phyloP scores from a whole-genome alignment of 2,113 vertebrate genomes.

The Lepus europaeus region DNA sequence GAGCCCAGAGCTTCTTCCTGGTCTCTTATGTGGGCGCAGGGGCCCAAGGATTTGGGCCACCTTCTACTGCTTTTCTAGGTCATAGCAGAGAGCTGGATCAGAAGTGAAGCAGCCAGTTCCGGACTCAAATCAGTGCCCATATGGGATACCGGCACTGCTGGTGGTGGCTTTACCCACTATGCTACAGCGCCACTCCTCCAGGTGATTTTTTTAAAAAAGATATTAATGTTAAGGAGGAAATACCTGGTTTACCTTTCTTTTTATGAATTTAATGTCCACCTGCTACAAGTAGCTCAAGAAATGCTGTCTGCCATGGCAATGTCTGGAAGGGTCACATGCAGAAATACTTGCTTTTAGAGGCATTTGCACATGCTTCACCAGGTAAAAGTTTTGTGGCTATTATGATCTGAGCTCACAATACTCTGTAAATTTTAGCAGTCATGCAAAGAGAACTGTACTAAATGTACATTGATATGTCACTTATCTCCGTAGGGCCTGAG shows the following conservation, averaged over 20 bases:
- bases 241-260: not conserved
- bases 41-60: too few relatives aligned
- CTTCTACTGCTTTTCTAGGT: too few relatives aligned
- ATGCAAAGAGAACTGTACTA: conserved; percentile 47
- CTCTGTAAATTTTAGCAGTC: not conserved
- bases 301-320: not conserved
- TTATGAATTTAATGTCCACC: not conserved
- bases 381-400: conserved; percentile 34
- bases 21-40: too few relatives aligned
- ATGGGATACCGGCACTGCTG: too few relatives aligned
- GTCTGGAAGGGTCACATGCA: conserved; percentile 44
- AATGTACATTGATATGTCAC: not conserved
- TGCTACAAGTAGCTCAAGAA: conserved; percentile 21
- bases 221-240: conserved; percentile 22
- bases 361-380: not conserved
- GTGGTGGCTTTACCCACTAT: too few relatives aligned
- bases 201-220: not conserved
- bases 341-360: conserved; percentile 46
- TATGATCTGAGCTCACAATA: conserved; percentile 52
- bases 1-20: too few relatives aligned
- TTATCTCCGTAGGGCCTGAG: conserved; percentile 31
- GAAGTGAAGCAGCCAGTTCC: too few relatives aligned
- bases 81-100: too few relatives aligned
- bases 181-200: too few relatives aligned
- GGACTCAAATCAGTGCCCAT: too few relatives aligned